A percentile compares a stretch with the other conserved stretches of the same genome.
phyloP scores from a whole-genome alignment of 2,888 invertebrate species.

The Cantharis flavilabris region DNA sequence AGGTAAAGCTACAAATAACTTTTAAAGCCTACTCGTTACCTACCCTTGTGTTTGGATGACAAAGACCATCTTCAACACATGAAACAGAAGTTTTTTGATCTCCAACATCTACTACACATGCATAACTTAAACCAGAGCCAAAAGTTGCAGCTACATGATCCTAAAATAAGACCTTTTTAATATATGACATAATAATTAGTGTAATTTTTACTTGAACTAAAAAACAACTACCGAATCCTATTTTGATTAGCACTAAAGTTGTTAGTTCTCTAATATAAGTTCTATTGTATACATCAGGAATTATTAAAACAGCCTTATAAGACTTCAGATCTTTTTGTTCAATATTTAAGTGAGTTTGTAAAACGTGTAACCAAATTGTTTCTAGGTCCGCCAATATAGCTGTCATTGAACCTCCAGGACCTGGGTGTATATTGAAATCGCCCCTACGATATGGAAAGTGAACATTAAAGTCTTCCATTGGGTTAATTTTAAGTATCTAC shows the following conservation, averaged over 20 bases:
- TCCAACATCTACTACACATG: slow-evolving; percentile 94
- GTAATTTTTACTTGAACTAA: slow-evolving; percentile 69
- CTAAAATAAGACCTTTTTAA: slow-evolving; percentile 50
- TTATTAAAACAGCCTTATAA: slow-evolving; percentile 84
- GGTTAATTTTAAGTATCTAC: slow-evolving; percentile 68
- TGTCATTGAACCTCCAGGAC: slow-evolving; percentile 84
- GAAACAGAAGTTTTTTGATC: slow-evolving; percentile 95
- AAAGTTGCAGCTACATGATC: slow-evolving; percentile 87
- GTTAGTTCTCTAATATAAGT: slow-evolving; percentile 84
- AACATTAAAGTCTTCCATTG: slow-evolving; percentile 75
- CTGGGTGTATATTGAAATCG: slow-evolving; percentile 82
- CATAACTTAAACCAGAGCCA: slow-evolving; percentile 81
- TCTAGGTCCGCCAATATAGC: slow-evolving; percentile 84
- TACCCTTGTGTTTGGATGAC: slow-evolving; percentile 83
- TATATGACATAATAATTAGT: not conserved
- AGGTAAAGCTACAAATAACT: no score
- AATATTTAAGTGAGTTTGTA: slow-evolving; percentile 79
- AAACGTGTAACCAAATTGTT: slow-evolving; percentile 84
- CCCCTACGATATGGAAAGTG: slow-evolving; percentile 91
- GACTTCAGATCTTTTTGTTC: slow-evolving; percentile 69
- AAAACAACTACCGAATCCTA: slow-evolving; percentile 87
- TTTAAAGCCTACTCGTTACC: slow-evolving; percentile 11
- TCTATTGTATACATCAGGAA: slow-evolving; percentile 89
- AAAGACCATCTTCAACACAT: slow-evolving; percentile 95
- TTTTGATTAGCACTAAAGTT: slow-evolving; percentile 74